These are phyloP conservation scores for Mixornis gularis DNA, from an alignment of 2,113 vertebrate genomes.

Conservation along the genomic window DNA sequence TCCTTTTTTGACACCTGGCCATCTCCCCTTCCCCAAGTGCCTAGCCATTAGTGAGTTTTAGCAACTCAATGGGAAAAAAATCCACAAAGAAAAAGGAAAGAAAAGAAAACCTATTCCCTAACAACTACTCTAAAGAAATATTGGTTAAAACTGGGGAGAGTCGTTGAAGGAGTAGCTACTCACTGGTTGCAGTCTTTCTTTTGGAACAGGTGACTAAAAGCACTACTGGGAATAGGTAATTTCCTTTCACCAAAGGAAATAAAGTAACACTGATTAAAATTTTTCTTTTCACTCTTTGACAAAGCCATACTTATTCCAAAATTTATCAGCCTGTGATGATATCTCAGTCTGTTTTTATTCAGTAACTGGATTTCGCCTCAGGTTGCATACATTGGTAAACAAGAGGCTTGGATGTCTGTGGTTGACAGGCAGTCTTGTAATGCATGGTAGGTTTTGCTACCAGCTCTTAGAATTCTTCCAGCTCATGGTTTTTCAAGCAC, in stretches of 20 bases:
- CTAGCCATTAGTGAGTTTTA: neutral
- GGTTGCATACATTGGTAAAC: neutral
- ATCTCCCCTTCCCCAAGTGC: neutral
- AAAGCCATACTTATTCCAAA: neutral
- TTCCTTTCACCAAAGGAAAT: neutral
- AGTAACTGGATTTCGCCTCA: neutral
- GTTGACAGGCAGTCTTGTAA: slow-evolving; percentile 5
- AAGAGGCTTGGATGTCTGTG: neutral
- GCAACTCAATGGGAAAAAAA: neutral
- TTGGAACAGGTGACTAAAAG: neutral
- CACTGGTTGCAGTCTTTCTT: neutral
- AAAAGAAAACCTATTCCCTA: neutral
- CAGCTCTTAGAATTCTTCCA: neutral
- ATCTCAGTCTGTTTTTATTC: neutral
- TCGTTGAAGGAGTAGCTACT: neutral
- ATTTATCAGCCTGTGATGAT: neutral
- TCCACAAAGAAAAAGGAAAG: neutral
- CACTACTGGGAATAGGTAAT: neutral
- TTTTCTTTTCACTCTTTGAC: neutral
- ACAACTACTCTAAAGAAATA: neutral
- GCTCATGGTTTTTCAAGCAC: neutral
- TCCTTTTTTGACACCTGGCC: neutral
- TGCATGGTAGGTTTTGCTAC: slow-evolving; percentile 13
- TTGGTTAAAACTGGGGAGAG: neutral
- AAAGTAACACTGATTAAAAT: neutral